Evolutionary conservation across 2,797 vertebrate species (phyloP).

Genomic region (Eleutherodactylus coqui): DNA sequence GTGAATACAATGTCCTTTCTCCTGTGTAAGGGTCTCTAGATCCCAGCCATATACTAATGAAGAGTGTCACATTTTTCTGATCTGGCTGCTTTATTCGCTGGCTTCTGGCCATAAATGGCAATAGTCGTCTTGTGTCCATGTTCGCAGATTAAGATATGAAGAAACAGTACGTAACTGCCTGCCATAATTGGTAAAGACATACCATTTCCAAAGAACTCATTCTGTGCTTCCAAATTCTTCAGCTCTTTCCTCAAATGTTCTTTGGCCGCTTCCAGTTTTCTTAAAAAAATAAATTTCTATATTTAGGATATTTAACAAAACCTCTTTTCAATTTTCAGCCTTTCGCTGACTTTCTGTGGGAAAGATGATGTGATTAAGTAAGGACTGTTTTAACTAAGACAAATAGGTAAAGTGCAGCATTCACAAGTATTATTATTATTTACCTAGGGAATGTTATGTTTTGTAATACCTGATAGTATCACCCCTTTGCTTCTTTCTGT

Average conservation of each 20-base stretch:
- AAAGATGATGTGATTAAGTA: background rate
- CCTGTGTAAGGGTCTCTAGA: background rate
- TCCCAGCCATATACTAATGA: background rate
- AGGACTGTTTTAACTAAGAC: background rate
- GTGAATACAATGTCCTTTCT: background rate
- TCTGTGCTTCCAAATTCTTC: conserved; percentile 45
- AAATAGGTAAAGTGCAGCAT: background rate
- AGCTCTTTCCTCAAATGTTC: conserved; percentile 56
- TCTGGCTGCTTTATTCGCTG: background rate
- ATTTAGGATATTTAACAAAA: conserved; percentile 33
- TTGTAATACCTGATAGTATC: background rate
- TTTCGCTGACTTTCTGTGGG: background rate
- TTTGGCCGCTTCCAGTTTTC: conserved; percentile 58
- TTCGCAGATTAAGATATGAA: conserved; percentile 25
- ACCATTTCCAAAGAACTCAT: conserved; percentile 48
- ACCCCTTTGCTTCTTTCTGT: conserved; percentile 22
- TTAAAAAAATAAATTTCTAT: conserved; percentile 53
- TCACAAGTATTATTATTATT: background rate
- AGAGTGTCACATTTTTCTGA: conserved; percentile 2
- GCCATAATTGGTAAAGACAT: conserved; percentile 45
- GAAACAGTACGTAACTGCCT: conserved; percentile 20
- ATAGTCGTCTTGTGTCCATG: conserved; percentile 26
- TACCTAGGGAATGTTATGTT: background rate
- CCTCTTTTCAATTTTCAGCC: background rate
- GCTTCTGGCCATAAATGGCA: conserved; percentile 45